Evolutionary conservation across 1,140 invertebrate species (phyloP), one percentile per base, ranked within the genome.

Genomic region (Ctenoplectra terminalis): DNA sequence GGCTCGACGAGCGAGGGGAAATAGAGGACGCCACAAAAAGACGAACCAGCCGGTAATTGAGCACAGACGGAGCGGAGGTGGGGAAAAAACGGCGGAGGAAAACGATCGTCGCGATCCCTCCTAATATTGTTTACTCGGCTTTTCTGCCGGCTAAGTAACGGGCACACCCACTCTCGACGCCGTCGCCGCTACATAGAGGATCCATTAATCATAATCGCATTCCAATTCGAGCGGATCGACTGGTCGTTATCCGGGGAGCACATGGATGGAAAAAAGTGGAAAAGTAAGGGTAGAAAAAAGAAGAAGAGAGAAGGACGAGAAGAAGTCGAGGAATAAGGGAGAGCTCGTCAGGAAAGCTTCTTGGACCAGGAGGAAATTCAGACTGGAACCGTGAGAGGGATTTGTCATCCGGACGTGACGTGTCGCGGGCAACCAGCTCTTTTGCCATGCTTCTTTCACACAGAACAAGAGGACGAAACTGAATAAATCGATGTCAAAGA

Each of bases 171-270:
- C 34, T 31, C 73, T 63, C 80, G 63, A 40, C 52, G 17, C 20
- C 37, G 34, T 40, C 69, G 34, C 5, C 34, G 61, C 63, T 79
- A 81, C 69, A 83, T 73, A 61, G 82, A 82, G 63, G 60, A 69
- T 83, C 76, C 85, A 89, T 90, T 89, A 81, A 88, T 90, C 89
- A 89, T 88, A 89, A 90, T 90, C 79, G 78, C 87, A 81, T 88
- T 89, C 69, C 81, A 84, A 90, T 90, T 87, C 72, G 76, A 81
- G 54, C 72, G 64, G 34, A 48, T 56, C 23, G 58, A 46, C 56
- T 70, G 64, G 76, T 85, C 83, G 72, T 84, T 82, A 82, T 48
- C 52, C 61, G 46, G 50, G 34, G 29, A 54, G 56, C 29, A 58
- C 48, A 34, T 29, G 67, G 50, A 46, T 26, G 83, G 54, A 79